Base-by-base conservation (phyloP, 2,888 invertebrate species). In the Cerastoderma edule region DNA sequence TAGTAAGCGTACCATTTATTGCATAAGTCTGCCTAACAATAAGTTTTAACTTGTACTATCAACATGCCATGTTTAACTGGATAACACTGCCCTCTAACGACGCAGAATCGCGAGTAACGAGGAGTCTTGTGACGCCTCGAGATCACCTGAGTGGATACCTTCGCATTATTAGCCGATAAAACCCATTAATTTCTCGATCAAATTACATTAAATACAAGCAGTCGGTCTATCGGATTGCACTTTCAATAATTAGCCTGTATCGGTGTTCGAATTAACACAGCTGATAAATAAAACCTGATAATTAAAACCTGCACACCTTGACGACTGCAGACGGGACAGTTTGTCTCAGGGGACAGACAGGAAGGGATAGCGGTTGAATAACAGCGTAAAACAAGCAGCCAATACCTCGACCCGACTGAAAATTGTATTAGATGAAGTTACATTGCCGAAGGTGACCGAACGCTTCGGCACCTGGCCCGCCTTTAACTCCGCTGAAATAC, bases 61-160 rank as follows among this genome's bases (percentile, higher is more conserved):
- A 16, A 13, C 22, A 60, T 60, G 27, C 27, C 32, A 27, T 60
- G 35, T 10, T 35, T 27, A 27, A 0, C 24, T 1, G 19, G 56
- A 56, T 30, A 5, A 5, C 19, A 27, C 28, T 19, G 24, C 13
- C 22, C 3, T 60, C 27, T n/a, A 35, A 22, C 60, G 60, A 10
- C 2, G 24, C 60, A 60, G 39, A 39, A 39, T 39, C 60, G 13
- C 35, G 22, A 27, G 35, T 39, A 27, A 39, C 35, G 27, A 27
- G 39, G 67, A 33, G 53, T 67, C 53, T 24, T 33, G 53, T 53
- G 50, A 67, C 67, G 33, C 67, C 48, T 67, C 33, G 44, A 53
- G n/a, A 33, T 67, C 56, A 78, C 78, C 78, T 78, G 78, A 71
- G 74, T 69, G 66, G 60, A 67, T 74, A 73, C 74, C 74, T 74